Conservation (phyloP, 2,797 vertebrate species). For the Eutrigla gurnardus region DNA sequence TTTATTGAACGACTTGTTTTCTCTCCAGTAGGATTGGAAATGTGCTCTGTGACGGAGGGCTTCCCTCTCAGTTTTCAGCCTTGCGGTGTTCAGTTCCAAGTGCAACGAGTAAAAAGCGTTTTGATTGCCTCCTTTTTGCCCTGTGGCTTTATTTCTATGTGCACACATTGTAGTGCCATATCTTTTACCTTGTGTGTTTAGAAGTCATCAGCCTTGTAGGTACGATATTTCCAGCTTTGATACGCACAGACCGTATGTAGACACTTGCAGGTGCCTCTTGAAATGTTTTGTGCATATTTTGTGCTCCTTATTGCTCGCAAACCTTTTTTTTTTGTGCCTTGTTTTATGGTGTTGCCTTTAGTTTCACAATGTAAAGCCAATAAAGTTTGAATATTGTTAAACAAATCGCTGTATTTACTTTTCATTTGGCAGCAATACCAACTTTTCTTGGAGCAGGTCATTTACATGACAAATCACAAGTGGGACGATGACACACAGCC, state of each 20-base stretch:
- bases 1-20: slow-evolving; percentile 27
- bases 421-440: slow-evolving; percentile 21
- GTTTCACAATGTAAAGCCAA: slow-evolving; percentile 84
- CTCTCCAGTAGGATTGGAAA: slow-evolving; percentile 21
- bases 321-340: slow-evolving; percentile 60
- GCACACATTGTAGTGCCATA: slow-evolving; percentile 48
- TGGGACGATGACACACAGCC: slow-evolving; percentile 21
- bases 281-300: slow-evolving; percentile 62
- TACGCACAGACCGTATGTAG: slow-evolving; percentile 51
- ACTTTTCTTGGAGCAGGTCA: slow-evolving; percentile 19
- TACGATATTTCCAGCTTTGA: slow-evolving; percentile 47
- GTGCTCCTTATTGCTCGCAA: slow-evolving; percentile 26
- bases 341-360: slow-evolving; percentile 80
- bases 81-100: slow-evolving; percentile 50
- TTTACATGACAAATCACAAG: slow-evolving; percentile 64
- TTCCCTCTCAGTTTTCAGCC: slow-evolving; percentile 48
- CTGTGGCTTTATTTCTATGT: slow-evolving; percentile 43
- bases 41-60: slow-evolving; percentile 31
- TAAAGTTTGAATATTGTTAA: slow-evolving; percentile 85
- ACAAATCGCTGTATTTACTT: slow-evolving; percentile 39
- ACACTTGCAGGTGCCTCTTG: slow-evolving; percentile 57
- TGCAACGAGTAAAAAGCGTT: slow-evolving; percentile 40
- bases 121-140: slow-evolving; percentile 40
- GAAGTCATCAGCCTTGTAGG: slow-evolving; percentile 51
- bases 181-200: slow-evolving; percentile 28